phyloP scores from a whole-genome alignment of 1,140 invertebrate genomes.

The Drosophila ambigua region DNA sequence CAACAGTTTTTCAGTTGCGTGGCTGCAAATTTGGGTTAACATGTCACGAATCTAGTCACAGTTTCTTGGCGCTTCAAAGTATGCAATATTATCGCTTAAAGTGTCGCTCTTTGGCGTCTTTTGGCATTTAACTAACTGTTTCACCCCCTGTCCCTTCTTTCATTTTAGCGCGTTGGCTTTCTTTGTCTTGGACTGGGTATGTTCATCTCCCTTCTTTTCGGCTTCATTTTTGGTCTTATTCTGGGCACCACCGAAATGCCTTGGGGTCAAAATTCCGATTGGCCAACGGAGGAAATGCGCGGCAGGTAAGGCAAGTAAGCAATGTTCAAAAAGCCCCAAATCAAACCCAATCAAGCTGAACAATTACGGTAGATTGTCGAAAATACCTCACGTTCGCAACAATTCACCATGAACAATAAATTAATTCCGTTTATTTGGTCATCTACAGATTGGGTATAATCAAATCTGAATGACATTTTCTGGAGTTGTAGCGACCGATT shows the following conservation, averaged over 20 bases:
- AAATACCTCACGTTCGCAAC: constrained; percentile 41
- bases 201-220: constrained; percentile 89
- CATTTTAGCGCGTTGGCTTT: constrained; percentile 87
- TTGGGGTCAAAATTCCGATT: constrained; percentile 89
- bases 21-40: constrained; percentile 81
- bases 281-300: constrained; percentile 93
- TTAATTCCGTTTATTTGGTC: constrained; percentile 29
- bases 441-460: constrained; percentile 15
- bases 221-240: constrained; percentile 91
- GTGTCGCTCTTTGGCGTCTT: constrained; percentile 63
- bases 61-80: constrained; percentile 50
- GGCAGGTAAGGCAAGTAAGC: constrained; percentile 85
- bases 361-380: constrained; percentile 53
- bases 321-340: constrained; percentile 17
- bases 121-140: constrained; percentile 51
- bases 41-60: constrained; percentile 71
- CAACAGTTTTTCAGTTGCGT: constrained; percentile 67
- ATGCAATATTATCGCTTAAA: constrained; percentile 76
- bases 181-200: constrained; percentile 89
- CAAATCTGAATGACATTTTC: constrained; percentile 23
- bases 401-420: constrained; percentile 36
- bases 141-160: background rate
- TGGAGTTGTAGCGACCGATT: background rate
- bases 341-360: constrained; percentile 54
- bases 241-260: constrained; percentile 89